These are phyloP conservation scores for Anser brachyrhynchus DNA, from an alignment of 2,113 vertebrate genomes.

Conservation along the genomic window DNA sequence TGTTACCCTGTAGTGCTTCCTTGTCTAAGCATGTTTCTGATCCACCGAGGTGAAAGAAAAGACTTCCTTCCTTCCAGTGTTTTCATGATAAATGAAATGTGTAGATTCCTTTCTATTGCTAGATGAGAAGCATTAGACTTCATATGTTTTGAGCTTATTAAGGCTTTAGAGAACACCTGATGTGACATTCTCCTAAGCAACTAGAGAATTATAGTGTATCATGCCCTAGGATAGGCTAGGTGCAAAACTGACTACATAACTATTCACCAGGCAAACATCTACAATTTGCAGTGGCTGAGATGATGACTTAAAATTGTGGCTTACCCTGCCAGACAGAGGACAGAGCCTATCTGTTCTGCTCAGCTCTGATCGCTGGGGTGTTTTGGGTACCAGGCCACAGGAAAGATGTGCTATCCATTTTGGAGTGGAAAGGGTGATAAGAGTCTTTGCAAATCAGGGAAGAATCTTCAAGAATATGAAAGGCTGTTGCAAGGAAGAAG, in stretches of 20 bases:
- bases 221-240: neutral
- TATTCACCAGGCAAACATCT: neutral
- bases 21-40: neutral
- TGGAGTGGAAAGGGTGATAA: neutral
- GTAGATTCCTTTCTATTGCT: neutral
- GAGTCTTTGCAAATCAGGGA: neutral
- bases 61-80: neutral
- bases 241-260: neutral
- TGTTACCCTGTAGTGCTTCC: neutral
- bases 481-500: neutral
- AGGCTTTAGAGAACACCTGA: neutral
- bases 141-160: neutral
- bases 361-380: rapidly evolving
- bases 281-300: neutral
- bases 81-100: rapidly evolving
- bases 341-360: neutral
- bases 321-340: neutral
- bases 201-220: neutral
- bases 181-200: neutral
- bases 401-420: neutral
- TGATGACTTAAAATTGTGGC: neutral
- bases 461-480: neutral
- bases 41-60: neutral
- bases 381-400: neutral
- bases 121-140: neutral